These are phyloP conservation scores for Raphicerus campestris DNA, from an alignment of 2,113 vertebrate species.

Conservation along the genomic window DNA sequence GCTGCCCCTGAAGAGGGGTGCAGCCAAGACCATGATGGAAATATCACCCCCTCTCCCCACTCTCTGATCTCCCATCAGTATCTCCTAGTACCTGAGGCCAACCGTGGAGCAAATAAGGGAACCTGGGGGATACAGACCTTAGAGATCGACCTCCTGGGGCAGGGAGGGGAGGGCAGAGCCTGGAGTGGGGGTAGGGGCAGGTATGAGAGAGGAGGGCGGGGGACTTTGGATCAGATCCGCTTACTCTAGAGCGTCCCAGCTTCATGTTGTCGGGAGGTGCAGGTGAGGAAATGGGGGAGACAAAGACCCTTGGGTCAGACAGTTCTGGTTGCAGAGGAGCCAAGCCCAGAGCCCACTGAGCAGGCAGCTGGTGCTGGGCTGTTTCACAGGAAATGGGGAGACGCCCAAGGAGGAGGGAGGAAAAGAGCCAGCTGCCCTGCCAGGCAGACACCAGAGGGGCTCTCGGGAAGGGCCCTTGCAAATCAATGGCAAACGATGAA, in stretches of 20 bases:
- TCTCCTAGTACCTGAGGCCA: not conserved
- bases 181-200: no score
- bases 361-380: not conserved
- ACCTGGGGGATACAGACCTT: not conserved
- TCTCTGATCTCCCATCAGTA: not conserved
- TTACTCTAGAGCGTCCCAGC: not conserved
- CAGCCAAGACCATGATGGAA: not conserved
- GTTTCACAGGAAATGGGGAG: not conserved
- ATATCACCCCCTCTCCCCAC: not conserved
- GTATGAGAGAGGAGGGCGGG: not conserved
- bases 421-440: not conserved
- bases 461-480: conserved; percentile 34
- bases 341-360: not conserved
- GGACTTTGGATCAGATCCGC: rapidly evolving
- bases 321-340: not conserved
- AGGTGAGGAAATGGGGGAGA: not conserved
- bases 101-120: not conserved
- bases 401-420: not conserved
- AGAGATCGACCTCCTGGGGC: not conserved
- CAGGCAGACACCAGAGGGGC: not conserved
- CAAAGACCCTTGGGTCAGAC: not conserved
- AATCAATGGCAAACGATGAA: conserved; percentile 64
- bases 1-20: not conserved
- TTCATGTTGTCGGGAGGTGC: rapidly evolving
- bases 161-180: not conserved